These are phyloP conservation scores for Perccottus glenii DNA, from an alignment of 2,113 vertebrate genomes.

Conservation along the genomic window DNA sequence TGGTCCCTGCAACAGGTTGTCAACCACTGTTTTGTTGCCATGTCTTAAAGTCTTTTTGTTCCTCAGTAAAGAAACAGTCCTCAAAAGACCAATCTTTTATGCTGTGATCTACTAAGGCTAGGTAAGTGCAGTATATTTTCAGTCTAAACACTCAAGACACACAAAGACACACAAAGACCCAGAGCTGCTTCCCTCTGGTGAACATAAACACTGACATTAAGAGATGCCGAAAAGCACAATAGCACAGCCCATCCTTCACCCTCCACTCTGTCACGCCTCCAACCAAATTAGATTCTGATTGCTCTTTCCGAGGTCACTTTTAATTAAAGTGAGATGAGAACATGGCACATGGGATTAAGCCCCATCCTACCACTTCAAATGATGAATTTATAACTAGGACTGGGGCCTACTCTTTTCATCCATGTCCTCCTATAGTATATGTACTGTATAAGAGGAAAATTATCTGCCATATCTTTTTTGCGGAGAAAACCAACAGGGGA, in stretches of 20 bases:
- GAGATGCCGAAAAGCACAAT: slow-evolving; percentile 37
- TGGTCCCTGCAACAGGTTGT: no score
- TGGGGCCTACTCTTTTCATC: slow-evolving; percentile 64
- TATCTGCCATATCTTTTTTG: slow-evolving; percentile 49
- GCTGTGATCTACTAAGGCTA: not conserved
- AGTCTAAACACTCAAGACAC: slow-evolving; percentile 12
- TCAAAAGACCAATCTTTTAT: no score
- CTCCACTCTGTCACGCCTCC: slow-evolving; percentile 52
- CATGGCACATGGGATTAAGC: slow-evolving; percentile 75
- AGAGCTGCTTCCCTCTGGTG: not conserved
- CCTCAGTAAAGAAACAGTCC: no score
- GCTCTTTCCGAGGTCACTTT: slow-evolving; percentile 78
- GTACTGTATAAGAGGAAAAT: slow-evolving; percentile 53
- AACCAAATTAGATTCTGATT: slow-evolving; percentile 77
- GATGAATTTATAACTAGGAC: slow-evolving; percentile 73
- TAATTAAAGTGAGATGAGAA: slow-evolving; percentile 80
- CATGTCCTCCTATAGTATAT: slow-evolving; percentile 67
- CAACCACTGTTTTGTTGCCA: no score
- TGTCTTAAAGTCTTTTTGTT: no score
- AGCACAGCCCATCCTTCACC: slow-evolving; percentile 47
- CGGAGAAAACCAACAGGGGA: slow-evolving; percentile 30
- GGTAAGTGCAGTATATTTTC: slow-evolving; percentile 6
- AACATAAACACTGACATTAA: slow-evolving; percentile 22
- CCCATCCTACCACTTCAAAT: slow-evolving; percentile 66
- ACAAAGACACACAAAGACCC: no score